Evolutionary conservation across 2,797 vertebrate genomes (phyloP).

Genomic region (Hemibagrus guttatus): DNA sequence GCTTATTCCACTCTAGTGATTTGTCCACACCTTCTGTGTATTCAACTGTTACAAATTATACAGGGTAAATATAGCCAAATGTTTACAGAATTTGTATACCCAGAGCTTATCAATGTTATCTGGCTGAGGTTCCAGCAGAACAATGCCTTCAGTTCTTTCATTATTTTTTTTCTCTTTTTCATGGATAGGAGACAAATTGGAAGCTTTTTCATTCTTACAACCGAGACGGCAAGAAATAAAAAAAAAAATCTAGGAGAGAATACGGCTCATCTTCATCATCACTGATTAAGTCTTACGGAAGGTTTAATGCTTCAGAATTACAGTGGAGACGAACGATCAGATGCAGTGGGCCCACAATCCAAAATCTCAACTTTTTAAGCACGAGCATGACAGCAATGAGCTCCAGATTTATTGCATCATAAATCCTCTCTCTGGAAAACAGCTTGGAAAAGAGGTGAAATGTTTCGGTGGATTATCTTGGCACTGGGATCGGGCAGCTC

Average conservation of each 20-base stretch:
- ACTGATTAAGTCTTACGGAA: not conserved
- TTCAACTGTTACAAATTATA: slow-evolving; percentile 11
- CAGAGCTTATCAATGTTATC: not conserved
- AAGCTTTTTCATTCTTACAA: not conserved
- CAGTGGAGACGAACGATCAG: not conserved
- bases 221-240: not conserved
- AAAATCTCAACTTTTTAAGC: not conserved
- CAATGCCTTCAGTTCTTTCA: not conserved
- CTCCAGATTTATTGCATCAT: slow-evolving; percentile 10
- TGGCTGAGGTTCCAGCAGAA: not conserved
- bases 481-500: not conserved
- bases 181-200: not conserved
- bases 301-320: slow-evolving; percentile 15
- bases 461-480: not conserved
- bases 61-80: not conserved
- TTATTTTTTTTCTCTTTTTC: not conserved
- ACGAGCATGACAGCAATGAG: not conserved
- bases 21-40: not conserved
- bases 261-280: not conserved
- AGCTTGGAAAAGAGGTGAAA: not conserved
- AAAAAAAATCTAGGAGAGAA: not conserved
- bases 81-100: slow-evolving; percentile 2
- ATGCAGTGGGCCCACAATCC: not conserved
- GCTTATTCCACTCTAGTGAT: slow-evolving; percentile 18
- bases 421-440: not conserved